Conservation (phyloP, 2,888 invertebrate genomes). For the Lissocephala sabroskyi region DNA sequence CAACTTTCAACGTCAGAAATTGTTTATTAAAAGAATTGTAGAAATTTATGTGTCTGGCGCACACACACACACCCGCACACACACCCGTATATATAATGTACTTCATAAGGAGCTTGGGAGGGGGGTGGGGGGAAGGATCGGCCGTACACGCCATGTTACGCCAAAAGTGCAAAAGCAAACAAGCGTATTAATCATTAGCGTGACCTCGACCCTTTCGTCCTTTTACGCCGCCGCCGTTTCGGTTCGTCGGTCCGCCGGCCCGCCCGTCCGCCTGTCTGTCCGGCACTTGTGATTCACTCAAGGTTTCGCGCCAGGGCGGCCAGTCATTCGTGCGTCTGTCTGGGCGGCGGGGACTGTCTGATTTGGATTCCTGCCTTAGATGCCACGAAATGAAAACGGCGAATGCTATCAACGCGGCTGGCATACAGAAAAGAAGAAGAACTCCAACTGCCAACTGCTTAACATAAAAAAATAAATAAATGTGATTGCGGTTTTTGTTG, state of each 20-base stretch:
- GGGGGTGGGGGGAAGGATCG: too few species aligned
- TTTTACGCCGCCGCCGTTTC: conserved; percentile 3
- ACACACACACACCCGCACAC: too few species aligned
- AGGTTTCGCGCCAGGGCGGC: neutral
- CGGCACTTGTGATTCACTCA: neutral
- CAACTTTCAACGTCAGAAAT: neutral
- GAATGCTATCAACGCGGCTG: conserved; percentile 9
- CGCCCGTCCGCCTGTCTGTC: neutral
- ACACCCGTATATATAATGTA: too few species aligned
- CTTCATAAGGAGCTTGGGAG: too few species aligned
- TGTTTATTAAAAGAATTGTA: conserved; percentile 1
- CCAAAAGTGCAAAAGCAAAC: conserved; percentile 6
- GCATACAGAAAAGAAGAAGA: conserved; percentile 30
- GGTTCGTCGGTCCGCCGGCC: neutral
- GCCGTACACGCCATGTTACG: conserved; percentile 39
- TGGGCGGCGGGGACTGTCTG: neutral
- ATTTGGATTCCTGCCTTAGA: conserved; percentile 1
- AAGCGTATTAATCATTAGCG: conserved; percentile 55
- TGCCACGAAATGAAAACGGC: conserved; percentile 20
- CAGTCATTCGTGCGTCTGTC: neutral
- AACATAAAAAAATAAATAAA: conserved; percentile 48
- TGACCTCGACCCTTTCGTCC: conserved; percentile 58
- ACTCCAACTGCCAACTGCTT: conserved; percentile 52
- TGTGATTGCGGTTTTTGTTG: conserved; percentile 52
- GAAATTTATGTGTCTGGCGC: neutral